Conservation (phyloP, 2,888 invertebrate genomes). For the Rapana venosa region DNA sequence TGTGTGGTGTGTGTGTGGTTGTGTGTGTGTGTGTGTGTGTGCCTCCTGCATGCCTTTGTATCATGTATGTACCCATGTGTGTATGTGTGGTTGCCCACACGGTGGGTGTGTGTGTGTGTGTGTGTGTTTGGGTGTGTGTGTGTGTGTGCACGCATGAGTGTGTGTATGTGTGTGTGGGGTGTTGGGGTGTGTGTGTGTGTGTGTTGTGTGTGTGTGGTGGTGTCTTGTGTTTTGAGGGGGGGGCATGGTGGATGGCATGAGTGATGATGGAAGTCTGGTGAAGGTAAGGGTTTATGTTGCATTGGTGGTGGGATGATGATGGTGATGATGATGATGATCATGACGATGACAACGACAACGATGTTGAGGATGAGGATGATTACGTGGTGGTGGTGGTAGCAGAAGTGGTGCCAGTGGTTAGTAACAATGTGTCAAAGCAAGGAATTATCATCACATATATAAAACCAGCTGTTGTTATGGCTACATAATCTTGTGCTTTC, state of each 20-base stretch:
- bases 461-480: too few relatives aligned
- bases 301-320: too few relatives aligned
- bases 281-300: not conserved
- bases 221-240: not conserved
- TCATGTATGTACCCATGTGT: not conserved
- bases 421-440: too few relatives aligned
- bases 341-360: too few relatives aligned
- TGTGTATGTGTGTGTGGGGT: not conserved
- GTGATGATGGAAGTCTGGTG: not conserved
- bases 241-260: not conserved
- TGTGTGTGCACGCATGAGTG: too few relatives aligned
- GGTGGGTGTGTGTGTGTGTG: not conserved
- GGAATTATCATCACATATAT: too few relatives aligned
- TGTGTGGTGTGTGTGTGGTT: not conserved
- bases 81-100: not conserved
- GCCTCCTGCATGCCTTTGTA: not conserved
- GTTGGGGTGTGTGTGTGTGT: not conserved
- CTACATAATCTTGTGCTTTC: too few relatives aligned
- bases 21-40: slow-evolving; percentile 15
- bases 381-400: too few relatives aligned
- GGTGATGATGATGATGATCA: too few relatives aligned
- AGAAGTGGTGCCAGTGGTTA: too few relatives aligned
- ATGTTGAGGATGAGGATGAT: too few relatives aligned
- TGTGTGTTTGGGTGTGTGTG: not conserved
- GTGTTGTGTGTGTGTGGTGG: not conserved